Conservation (phyloP, 2,113 vertebrate species). For the Mus pahari region DNA sequence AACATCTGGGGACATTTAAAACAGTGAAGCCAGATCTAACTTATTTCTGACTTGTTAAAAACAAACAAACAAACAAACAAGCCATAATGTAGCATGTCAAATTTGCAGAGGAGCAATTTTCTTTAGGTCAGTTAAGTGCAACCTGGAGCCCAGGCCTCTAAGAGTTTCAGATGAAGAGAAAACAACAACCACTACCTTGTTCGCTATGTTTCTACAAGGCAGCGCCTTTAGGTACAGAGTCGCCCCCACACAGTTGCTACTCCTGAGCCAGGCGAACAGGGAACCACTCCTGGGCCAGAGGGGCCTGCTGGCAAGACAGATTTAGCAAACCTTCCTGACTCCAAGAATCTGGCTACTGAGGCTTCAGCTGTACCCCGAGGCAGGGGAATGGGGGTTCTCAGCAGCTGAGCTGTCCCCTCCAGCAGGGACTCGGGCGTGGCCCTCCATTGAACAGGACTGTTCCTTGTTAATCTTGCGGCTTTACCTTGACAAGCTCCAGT, state of each 20-base stretch:
- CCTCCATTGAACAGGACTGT: constrained; percentile 89
- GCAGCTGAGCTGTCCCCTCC: constrained; percentile 80
- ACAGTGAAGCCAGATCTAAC: constrained; percentile 87
- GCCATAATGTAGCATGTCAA: constrained; percentile 77
- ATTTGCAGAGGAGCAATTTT: constrained; percentile 65
- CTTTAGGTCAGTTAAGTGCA: constrained; percentile 64
- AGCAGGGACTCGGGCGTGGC: constrained; percentile 85
- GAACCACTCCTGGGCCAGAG: constrained; percentile 67
- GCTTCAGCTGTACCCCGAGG: constrained; percentile 82
- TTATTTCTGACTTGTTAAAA: constrained; percentile 82
- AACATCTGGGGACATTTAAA: constrained; percentile 88
- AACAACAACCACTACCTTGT: not conserved
- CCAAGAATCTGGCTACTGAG: constrained; percentile 57
- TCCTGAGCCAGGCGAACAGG: not conserved
- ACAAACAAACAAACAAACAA: constrained; percentile 11
- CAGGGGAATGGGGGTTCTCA: constrained; percentile 64
- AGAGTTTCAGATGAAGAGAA: constrained; percentile 64
- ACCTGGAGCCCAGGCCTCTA: constrained; percentile 44
- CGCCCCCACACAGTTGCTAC: constrained; percentile 48
- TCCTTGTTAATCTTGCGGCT: constrained; percentile 81
- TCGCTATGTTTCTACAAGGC: constrained; percentile 43
- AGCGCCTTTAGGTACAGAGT: constrained; percentile 6
- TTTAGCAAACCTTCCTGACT: constrained; percentile 70
- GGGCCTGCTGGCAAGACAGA: constrained; percentile 77
- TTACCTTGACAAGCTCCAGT: constrained; percentile 98